A percentile compares a stretch with the other conserved stretches of the same genome.
These are phyloP conservation scores for Plagiodera versicolora DNA, from an alignment of 2,888 invertebrate species.

Conservation along the genomic window DNA sequence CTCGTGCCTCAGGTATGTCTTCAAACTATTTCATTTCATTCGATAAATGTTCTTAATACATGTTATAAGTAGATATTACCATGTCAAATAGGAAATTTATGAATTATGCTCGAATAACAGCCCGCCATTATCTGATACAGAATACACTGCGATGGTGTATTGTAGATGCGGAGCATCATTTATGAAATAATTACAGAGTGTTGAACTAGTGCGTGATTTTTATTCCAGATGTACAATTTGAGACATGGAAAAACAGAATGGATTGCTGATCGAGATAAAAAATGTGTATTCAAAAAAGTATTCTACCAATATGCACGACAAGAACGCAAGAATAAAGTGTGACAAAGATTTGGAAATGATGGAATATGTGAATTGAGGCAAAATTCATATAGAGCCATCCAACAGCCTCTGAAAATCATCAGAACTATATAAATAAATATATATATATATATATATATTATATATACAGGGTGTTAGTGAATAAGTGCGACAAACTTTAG, in stretches of 20 bases:
- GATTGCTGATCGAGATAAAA: neutral
- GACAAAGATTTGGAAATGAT: too few species aligned
- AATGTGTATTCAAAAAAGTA: neutral
- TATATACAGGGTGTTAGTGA: too few species aligned
- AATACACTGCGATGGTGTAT: constrained; percentile 19
- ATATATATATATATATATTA: too few species aligned
- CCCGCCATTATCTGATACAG: constrained; percentile 25
- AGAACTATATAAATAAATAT: too few species aligned
- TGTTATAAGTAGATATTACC: constrained; percentile 25
- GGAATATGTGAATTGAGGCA: too few species aligned
- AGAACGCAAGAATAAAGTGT: too few species aligned
- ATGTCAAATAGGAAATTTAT: constrained; percentile 26
- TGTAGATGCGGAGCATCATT: constrained; percentile 18
- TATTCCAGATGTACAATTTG: constrained; percentile 6
- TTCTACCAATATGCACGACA: too few species aligned
- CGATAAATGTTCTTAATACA: constrained; percentile 29
- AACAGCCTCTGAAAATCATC: too few species aligned
- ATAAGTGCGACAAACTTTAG: too few species aligned
- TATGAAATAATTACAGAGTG: constrained; percentile 12
- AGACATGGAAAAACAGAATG: neutral
- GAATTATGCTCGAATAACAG: constrained; percentile 26
- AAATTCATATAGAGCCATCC: too few species aligned
- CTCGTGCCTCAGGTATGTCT: constrained; percentile 10
- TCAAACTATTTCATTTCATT: constrained; percentile 21
- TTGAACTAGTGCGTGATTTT: constrained; percentile 10